Evolutionary conservation across 2,888 invertebrate species (phyloP).

Genomic region (Eucera pruinosa): DNA sequence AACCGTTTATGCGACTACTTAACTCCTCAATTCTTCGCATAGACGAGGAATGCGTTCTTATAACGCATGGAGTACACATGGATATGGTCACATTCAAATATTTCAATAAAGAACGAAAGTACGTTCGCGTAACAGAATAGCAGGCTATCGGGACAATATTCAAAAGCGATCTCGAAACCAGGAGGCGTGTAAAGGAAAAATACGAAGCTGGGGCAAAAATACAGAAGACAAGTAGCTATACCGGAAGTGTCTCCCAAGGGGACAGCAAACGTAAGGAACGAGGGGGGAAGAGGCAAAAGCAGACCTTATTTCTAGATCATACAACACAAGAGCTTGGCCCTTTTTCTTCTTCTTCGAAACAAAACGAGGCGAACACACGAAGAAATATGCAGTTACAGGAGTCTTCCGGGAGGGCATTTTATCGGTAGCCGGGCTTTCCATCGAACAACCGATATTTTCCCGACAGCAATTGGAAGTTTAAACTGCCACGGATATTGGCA

Average conservation of each 20-base stretch:
- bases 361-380: constrained; percentile 39
- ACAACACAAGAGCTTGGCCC: constrained; percentile 1
- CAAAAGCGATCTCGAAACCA: constrained; percentile 44
- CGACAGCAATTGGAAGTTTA: constrained; percentile 58
- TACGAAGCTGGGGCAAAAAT: constrained; percentile 34
- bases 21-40: neutral
- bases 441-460: constrained; percentile 46
- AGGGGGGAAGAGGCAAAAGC: neutral
- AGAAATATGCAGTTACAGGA: constrained; percentile 55
- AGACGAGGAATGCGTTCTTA: too few species aligned
- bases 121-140: constrained; percentile 32
- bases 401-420: constrained; percentile 42
- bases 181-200: constrained; percentile 27
- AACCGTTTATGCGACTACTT: neutral
- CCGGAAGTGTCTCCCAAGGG: constrained; percentile 48
- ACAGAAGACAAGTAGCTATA: constrained; percentile 42
- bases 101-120: constrained; percentile 49
- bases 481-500: constrained; percentile 39
- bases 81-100: constrained; percentile 26
- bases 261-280: constrained; percentile 13
- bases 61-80: neutral
- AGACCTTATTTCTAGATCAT: constrained; percentile 54
- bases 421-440: constrained; percentile 46
- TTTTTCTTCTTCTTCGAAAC: constrained; percentile 9
- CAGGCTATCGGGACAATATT: constrained; percentile 41